Conservation (phyloP, 2,888 invertebrate species). For the Drosophila mulleri region DNA sequence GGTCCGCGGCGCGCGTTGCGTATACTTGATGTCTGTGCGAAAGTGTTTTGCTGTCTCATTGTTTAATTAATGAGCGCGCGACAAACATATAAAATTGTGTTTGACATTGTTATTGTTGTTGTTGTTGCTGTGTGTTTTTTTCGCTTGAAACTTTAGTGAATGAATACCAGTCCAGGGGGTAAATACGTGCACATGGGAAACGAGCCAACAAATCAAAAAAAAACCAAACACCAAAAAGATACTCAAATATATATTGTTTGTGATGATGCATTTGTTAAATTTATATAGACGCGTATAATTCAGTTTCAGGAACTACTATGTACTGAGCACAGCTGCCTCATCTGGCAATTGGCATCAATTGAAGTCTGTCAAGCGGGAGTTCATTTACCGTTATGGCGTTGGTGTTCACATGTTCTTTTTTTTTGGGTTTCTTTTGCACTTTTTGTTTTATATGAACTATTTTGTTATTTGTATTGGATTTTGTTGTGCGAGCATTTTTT, state of each 20-base stretch:
- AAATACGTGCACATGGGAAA: constrained; percentile 1
- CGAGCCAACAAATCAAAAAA: background rate
- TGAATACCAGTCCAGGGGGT: constrained; percentile 47
- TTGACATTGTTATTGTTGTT: constrained; percentile 8
- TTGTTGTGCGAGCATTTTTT: constrained; percentile 48
- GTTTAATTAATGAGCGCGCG: constrained; percentile 56
- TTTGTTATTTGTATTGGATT: constrained; percentile 18
- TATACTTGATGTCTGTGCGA: constrained; percentile 27
- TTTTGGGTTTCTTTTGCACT: constrained; percentile 26
- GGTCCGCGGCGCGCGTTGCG: constrained; percentile 22
- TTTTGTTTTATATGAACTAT: constrained; percentile 34
- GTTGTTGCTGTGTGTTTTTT: constrained; percentile 19
- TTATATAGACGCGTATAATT: background rate
- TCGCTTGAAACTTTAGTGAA: constrained; percentile 61
- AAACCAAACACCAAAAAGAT: background rate
- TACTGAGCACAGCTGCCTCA: background rate
- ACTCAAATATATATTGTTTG: background rate
- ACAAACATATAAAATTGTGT: constrained; percentile 41
- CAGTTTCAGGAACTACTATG: constrained; percentile 1
- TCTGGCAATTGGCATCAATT: constrained; percentile 10
- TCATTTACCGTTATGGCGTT: constrained; percentile 41
- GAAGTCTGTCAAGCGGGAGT: constrained; percentile 10
- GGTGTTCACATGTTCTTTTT: constrained; percentile 21
- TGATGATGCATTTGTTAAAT: constrained; percentile 11
- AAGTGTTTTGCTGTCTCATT: constrained; percentile 22